Percentiles rank a stretch among this genome's conserved stretches.
Conservation (phyloP, 2,113 vertebrate genomes). For the Notothenia coriiceps region DNA sequence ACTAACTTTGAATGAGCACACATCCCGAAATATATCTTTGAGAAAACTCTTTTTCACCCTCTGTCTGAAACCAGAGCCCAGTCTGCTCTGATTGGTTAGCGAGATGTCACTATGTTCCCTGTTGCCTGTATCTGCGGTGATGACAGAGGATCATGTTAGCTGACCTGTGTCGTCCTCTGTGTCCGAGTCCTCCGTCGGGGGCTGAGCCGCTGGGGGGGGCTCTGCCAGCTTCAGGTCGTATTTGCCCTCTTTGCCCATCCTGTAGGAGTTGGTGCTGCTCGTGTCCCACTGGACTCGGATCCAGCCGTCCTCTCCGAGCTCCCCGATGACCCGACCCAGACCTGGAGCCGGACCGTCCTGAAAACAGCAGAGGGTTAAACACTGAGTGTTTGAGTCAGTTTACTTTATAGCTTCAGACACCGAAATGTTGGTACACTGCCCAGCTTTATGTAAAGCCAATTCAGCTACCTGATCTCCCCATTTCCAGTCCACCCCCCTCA, state of each 20-base stretch:
- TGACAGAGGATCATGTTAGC: constrained; percentile 28
- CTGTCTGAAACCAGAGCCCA: too few relatives aligned
- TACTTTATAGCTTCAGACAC: too few relatives aligned
- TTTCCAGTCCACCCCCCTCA: constrained; percentile 98
- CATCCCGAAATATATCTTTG: too few relatives aligned
- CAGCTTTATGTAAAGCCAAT: not conserved
- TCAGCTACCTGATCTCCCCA: constrained; percentile 95
- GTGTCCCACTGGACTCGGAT: constrained; percentile 99
- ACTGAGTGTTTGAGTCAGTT: not conserved
- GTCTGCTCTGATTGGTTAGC: too few relatives aligned
- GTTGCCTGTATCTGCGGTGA: too few relatives aligned
- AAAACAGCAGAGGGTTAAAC: constrained; percentile 12
- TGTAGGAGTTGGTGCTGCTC: constrained; percentile 97
- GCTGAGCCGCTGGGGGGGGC: constrained; percentile 87
- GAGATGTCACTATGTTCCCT: too few relatives aligned
- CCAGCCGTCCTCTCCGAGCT: constrained; percentile 98
- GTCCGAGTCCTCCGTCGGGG: constrained; percentile 92
- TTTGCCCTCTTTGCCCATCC: constrained; percentile 99
- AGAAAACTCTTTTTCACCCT: too few relatives aligned
- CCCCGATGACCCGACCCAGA: constrained; percentile 96
- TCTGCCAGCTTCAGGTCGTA: constrained; percentile 97
- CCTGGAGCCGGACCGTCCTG: constrained; percentile 98
- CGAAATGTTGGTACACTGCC: too few relatives aligned
- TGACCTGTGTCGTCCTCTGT: constrained; percentile 96
- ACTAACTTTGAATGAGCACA: too few relatives aligned